These are phyloP conservation scores for Ardeotis arabs DNA, from an alignment of 2,113 vertebrate species.

Conservation along the genomic window DNA sequence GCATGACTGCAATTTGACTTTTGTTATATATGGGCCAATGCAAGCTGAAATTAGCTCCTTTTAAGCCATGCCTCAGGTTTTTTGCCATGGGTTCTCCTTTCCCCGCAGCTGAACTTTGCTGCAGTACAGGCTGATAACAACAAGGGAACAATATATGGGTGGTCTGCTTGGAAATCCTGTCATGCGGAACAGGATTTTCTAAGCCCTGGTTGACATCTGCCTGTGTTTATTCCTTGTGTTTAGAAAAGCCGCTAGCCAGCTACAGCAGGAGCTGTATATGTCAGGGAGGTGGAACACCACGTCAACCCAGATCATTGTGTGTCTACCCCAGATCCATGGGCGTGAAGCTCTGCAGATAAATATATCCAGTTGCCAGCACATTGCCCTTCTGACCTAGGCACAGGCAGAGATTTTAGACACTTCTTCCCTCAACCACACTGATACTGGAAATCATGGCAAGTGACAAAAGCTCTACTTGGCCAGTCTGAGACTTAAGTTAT, in stretches of 20 bases:
- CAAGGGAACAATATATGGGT: background rate
- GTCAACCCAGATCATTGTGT: background rate
- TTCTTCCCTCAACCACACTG: background rate
- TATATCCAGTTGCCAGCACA: background rate
- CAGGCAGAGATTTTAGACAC: background rate
- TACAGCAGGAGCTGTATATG: background rate
- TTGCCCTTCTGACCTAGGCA: background rate
- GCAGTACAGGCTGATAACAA: background rate
- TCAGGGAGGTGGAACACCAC: background rate
- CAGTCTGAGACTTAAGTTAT: background rate
- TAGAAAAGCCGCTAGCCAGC: background rate
- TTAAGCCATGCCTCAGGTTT: background rate
- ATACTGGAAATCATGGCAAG: background rate
- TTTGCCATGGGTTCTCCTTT: background rate
- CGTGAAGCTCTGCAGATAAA: background rate
- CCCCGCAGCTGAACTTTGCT: background rate
- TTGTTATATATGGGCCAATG: background rate
- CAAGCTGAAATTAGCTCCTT: background rate
- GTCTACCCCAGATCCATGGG: background rate
- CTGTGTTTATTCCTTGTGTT: background rate
- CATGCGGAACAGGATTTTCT: background rate
- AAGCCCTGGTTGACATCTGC: background rate
- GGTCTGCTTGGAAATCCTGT: background rate
- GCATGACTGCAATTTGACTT: background rate
- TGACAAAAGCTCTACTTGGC: background rate